Conservation (phyloP, 1,140 invertebrate species). For the Procambarus virginalis region DNA sequence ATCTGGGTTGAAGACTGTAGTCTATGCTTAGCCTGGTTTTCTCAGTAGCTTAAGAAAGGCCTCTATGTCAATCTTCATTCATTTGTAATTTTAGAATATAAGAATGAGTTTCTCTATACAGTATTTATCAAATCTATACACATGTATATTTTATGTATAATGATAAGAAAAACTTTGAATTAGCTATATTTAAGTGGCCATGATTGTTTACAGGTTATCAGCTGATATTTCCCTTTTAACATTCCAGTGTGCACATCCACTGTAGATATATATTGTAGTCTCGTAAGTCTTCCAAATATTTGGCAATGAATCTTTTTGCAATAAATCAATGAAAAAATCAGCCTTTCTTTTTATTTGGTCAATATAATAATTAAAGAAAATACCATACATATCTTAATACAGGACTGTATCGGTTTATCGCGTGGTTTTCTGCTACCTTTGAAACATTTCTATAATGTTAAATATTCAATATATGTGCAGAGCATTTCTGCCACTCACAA, state of each 20-base stretch:
- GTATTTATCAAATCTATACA: not conserved
- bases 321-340: not conserved
- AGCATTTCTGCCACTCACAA: too few relatives aligned
- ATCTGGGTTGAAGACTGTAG: too few relatives aligned
- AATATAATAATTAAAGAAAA: too few relatives aligned
- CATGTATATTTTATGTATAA: not conserved
- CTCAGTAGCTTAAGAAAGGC: too few relatives aligned
- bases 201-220: slow-evolving; percentile 12
- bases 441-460: too few relatives aligned
- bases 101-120: not conserved
- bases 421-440: too few relatives aligned
- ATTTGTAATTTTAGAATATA: not conserved
- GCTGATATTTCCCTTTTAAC: not conserved
- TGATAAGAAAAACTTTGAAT: not conserved
- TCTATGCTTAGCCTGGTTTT: too few relatives aligned
- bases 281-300: not conserved
- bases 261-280: not conserved
- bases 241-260: slow-evolving; percentile 8
- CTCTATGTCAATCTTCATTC: too few relatives aligned
- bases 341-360: too few relatives aligned
- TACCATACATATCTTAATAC: too few relatives aligned
- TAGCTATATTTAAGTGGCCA: not conserved
- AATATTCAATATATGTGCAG: too few relatives aligned
- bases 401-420: too few relatives aligned
- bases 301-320: not conserved